Percentiles rank a stretch among this genome's conserved stretches.
Evolutionary conservation across 53 echinoderm and acorn worm species (phyloP).

Genomic region (Zoroaster sp.): DNA sequence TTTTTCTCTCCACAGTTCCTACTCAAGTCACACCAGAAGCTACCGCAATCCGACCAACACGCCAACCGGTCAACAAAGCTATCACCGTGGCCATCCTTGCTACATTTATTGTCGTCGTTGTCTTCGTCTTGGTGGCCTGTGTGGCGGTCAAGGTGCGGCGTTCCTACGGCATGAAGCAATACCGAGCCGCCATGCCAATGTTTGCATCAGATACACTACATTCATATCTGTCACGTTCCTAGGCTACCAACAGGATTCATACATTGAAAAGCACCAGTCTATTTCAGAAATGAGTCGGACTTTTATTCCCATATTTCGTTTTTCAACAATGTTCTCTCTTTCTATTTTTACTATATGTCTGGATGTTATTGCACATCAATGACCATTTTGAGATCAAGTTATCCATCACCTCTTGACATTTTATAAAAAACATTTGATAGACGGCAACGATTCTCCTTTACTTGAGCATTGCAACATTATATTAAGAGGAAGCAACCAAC

Average conservation of each 20-base stretch:
- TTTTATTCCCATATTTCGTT: background rate
- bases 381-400: background rate
- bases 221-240: too few species aligned
- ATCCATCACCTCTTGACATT: background rate
- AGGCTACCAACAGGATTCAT: too few species aligned
- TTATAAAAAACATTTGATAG: background rate
- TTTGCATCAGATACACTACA: too few species aligned
- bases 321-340: background rate
- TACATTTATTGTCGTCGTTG: background rate
- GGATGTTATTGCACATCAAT: background rate
- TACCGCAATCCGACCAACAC: background rate
- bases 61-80: background rate
- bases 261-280: background rate
- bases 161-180: constrained; percentile 2
- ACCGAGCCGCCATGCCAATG: background rate
- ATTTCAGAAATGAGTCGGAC: background rate
- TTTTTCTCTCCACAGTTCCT: background rate
- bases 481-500: background rate
- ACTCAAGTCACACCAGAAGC: background rate
- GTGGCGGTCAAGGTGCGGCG: background rate
- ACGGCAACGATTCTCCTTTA: background rate
- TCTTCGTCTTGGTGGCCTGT: background rate
- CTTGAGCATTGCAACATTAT: constrained; percentile 26
- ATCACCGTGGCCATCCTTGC: background rate
- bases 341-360: background rate